phyloP scores from a whole-genome alignment of 1,140 invertebrate species.

The Eciton burchellii region DNA sequence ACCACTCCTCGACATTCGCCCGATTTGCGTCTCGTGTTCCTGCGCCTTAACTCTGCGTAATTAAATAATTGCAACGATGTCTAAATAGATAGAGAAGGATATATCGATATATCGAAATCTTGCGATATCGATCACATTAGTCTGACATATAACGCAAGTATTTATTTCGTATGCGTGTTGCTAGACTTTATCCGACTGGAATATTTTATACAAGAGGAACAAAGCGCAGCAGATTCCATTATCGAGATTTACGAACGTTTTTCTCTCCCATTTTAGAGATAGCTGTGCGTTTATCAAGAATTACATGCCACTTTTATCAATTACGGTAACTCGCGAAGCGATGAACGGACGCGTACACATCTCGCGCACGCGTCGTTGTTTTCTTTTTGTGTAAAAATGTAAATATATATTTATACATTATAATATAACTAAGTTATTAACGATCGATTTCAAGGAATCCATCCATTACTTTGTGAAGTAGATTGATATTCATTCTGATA shows the following conservation, averaged over 20 bases:
- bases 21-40: background rate
- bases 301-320: background rate
- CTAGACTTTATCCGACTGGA: constrained; percentile 13
- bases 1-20: background rate
- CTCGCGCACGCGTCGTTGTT: background rate
- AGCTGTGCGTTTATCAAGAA: constrained; percentile 5
- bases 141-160: background rate
- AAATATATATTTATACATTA: constrained; percentile 44
- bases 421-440: constrained; percentile 43
- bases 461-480: constrained; percentile 8
- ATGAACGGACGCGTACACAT: background rate
- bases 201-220: constrained; percentile 45
- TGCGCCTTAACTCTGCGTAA: constrained; percentile 30
- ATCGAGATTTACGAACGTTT: background rate
- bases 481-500: constrained; percentile 23
- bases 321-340: background rate
- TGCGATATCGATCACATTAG: background rate
- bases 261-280: background rate
- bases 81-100: constrained; percentile 12
- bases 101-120: background rate
- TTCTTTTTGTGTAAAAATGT: constrained; percentile 51
- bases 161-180: background rate
- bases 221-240: background rate
- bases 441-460: constrained; percentile 3
- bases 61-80: constrained; percentile 50